phyloP scores from a whole-genome alignment of 2,797 vertebrate species.

The Cynopterus sphinx region DNA sequence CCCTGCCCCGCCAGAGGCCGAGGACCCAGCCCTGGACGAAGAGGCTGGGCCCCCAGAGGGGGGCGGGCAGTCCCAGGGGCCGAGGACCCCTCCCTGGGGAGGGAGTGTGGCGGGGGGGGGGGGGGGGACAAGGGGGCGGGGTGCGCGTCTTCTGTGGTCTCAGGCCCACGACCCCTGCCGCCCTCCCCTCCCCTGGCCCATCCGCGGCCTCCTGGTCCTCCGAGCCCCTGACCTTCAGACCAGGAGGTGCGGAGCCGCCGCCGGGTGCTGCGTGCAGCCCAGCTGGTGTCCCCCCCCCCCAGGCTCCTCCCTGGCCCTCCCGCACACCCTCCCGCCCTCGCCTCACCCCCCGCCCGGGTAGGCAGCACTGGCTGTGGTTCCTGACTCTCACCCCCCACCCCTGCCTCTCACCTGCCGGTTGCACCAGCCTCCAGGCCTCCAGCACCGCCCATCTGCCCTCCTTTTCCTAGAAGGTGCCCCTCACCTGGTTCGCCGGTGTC shows the following conservation, averaged over 20 bases:
- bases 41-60: fast-evolving
- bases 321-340: fast-evolving
- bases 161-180: too few species aligned
- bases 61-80: fast-evolving
- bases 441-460: not conserved
- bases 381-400: too few species aligned
- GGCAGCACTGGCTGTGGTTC: not conserved
- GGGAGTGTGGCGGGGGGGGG: not conserved
- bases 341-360: not conserved
- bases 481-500: fast-evolving
- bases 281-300: not conserved
- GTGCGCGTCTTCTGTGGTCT: not conserved
- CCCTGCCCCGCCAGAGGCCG: fast-evolving
- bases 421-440: not conserved
- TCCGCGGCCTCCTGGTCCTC: not conserved
- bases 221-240: not conserved
- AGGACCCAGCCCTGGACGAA: fast-evolving
- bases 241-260: not conserved
- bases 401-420: not conserved
- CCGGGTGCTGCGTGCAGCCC: not conserved
- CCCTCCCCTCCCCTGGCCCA: not conserved
- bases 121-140: too few species aligned
- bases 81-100: too few species aligned
- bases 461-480: not conserved
- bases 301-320: not conserved